These are phyloP conservation scores for Podargus strigoides DNA, from an alignment of 2,797 vertebrate genomes.

Conservation along the genomic window DNA sequence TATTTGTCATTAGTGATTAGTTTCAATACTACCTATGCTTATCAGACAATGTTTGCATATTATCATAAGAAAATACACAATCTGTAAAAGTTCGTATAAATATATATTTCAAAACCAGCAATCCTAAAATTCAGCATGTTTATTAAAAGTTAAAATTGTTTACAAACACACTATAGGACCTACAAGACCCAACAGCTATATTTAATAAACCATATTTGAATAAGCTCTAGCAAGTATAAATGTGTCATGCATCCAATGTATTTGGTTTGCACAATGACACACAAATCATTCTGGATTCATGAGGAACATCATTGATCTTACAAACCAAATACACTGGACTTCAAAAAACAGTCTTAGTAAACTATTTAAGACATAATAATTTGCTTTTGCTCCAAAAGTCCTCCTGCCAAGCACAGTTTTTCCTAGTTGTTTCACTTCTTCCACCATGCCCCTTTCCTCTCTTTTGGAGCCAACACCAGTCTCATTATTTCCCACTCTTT, in stretches of 20 bases:
- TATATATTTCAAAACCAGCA: neutral
- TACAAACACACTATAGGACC: neutral
- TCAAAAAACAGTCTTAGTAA: neutral
- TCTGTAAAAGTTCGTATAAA: neutral
- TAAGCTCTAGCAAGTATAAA: neutral
- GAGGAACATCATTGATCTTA: neutral
- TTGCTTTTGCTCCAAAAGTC: neutral
- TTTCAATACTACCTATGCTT: neutral
- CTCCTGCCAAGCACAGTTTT: neutral
- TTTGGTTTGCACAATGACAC: neutral
- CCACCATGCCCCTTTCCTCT: neutral
- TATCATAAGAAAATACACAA: neutral
- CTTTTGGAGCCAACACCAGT: neutral
- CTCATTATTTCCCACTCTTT: neutral
- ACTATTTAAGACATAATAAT: neutral
- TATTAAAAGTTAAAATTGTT: neutral
- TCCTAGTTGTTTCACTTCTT: neutral
- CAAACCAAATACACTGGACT: neutral
- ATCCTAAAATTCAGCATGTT: neutral
- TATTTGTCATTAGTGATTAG: neutral
- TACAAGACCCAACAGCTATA: neutral
- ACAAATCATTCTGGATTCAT: neutral
- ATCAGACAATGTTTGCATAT: neutral
- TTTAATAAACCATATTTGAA: neutral
- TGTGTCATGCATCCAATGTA: neutral